These are phyloP conservation scores for Platichthys flesus DNA, from an alignment of 2,113 vertebrate genomes.

Conservation along the genomic window DNA sequence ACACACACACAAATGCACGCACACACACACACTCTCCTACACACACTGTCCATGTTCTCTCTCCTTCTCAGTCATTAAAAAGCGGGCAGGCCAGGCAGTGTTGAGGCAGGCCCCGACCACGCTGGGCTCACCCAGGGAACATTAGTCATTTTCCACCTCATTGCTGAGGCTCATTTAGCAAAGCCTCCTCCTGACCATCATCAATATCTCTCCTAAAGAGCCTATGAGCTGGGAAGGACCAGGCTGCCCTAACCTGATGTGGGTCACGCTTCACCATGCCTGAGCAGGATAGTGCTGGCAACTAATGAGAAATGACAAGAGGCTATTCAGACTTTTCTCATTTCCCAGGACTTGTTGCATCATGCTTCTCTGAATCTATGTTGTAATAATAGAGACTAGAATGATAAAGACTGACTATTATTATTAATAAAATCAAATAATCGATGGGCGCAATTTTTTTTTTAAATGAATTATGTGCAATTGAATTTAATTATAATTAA, in stretches of 20 bases:
- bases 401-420: background rate
- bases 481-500: background rate
- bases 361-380: conserved; percentile 18
- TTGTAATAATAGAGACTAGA: background rate
- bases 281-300: conserved; percentile 17
- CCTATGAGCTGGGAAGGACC: conserved; percentile 59
- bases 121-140: conserved; percentile 61
- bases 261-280: conserved; percentile 55
- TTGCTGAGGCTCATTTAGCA: conserved; percentile 79
- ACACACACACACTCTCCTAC: background rate
- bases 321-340: background rate
- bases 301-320: conserved; percentile 62
- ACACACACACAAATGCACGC: background rate
- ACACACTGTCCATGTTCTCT: background rate
- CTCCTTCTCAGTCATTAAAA: conserved; percentile 16
- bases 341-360: conserved; percentile 28
- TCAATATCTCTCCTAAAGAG: conserved; percentile 75
- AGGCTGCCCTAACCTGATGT: conserved; percentile 65
- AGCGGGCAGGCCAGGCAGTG: conserved; percentile 9
- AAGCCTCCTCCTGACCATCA: conserved; percentile 70
- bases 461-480: no score
- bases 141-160: conserved; percentile 79
- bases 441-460: background rate
- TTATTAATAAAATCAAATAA: background rate
- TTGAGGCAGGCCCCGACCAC: conserved; percentile 37